These are phyloP conservation scores for Hypsibius dujardini DNA, from an alignment of 1,140 invertebrate genomes.

Conservation along the genomic window DNA sequence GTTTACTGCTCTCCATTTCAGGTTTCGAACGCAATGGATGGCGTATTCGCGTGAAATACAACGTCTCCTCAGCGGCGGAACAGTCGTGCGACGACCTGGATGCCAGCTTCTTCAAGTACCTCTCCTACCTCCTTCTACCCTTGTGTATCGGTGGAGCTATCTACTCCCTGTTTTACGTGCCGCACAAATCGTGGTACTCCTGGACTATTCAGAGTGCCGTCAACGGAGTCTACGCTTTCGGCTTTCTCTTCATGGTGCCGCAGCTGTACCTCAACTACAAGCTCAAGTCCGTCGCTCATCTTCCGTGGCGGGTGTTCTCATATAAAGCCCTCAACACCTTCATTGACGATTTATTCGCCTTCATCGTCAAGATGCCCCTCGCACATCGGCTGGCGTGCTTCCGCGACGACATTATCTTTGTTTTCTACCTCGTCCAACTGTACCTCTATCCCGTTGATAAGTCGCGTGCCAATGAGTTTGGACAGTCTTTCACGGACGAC, in stretches of 20 bases:
- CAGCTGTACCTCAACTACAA: constrained; percentile 97
- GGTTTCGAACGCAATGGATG: constrained; percentile 21
- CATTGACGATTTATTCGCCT: constrained; percentile 96
- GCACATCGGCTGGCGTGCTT: constrained; percentile 89
- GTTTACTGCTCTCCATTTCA: not conserved
- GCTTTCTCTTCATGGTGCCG: constrained; percentile 93
- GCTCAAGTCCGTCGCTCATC: constrained; percentile 90
- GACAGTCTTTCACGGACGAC: constrained; percentile 32
- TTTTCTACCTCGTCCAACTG: constrained; percentile 91
- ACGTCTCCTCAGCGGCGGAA: constrained; percentile 43
- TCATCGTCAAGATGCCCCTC: constrained; percentile 95
- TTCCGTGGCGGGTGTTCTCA: constrained; percentile 94
- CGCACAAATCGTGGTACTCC: constrained; percentile 79
- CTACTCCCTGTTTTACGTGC: constrained; percentile 77
- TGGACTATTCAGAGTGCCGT: constrained; percentile 83
- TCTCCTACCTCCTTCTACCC: constrained; percentile 78
- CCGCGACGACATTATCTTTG: constrained; percentile 85
- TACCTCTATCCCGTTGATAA: constrained; percentile 93
- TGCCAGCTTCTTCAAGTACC: constrained; percentile 62
- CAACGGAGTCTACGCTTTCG: constrained; percentile 94
- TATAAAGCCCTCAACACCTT: constrained; percentile 99
- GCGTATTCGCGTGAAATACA: constrained; percentile 29
- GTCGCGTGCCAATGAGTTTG: constrained; percentile 53
- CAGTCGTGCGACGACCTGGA: constrained; percentile 63
- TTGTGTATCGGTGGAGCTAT: constrained; percentile 62